A percentile compares a stretch with the other conserved stretches of the same genome.
Conservation (phyloP, 2,113 vertebrate genomes). For the Otolemur garnettii region DNA sequence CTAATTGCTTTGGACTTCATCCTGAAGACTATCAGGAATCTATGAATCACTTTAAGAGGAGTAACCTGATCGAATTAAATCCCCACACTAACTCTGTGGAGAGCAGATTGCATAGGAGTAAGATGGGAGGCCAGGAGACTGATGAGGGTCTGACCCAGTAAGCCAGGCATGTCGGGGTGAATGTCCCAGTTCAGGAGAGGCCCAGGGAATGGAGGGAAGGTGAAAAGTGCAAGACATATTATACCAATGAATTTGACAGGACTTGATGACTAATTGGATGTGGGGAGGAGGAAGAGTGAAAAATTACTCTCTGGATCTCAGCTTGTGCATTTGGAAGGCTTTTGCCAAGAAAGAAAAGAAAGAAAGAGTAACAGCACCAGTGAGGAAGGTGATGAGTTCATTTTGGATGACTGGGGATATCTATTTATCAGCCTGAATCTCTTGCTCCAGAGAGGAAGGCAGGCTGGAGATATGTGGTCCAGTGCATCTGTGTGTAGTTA, state of each 20-base stretch:
- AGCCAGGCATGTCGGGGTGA: not conserved
- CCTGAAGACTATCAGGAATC: not conserved
- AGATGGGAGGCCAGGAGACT: not conserved
- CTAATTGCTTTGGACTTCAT: not conserved
- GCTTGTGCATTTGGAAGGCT: not conserved
- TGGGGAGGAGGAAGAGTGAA: not conserved
- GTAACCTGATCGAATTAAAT: not conserved
- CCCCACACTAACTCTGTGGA: not conserved
- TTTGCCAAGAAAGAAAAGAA: not conserved
- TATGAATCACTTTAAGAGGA: constrained; percentile 44
- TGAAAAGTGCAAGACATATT: not conserved
- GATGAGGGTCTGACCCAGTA: not conserved
- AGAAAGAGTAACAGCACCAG: not conserved
- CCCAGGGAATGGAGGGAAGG: not conserved
- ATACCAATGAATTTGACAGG: not conserved
- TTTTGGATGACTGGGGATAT: not conserved
- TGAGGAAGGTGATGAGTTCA: not conserved
- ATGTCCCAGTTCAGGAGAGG: not conserved
- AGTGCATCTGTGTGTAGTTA: accelerated
- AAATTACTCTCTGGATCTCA: not conserved
- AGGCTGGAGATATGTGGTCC: not conserved
- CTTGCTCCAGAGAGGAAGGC: not conserved
- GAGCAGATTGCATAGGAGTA: not conserved
- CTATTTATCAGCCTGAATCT: not conserved
- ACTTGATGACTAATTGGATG: not conserved